Evolutionary conservation across 2,113 vertebrate genomes (phyloP).

Genomic region (Odontesthes bonariensis): DNA sequence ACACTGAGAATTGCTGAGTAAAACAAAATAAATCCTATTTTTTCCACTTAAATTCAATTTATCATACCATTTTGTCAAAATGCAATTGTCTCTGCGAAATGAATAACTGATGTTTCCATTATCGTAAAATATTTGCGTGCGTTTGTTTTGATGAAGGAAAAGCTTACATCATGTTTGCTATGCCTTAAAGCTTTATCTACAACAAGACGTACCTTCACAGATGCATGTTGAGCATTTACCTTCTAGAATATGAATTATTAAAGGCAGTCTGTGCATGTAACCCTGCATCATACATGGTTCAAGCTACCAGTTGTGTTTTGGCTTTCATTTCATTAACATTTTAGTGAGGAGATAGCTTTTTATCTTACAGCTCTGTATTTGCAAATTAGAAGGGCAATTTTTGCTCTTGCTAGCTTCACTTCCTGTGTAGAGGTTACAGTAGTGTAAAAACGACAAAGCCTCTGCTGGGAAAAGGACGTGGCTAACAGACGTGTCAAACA

Average conservation of each 20-base stretch:
- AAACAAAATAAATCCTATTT: background rate
- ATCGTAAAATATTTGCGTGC: background rate
- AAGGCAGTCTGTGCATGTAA: background rate
- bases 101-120: background rate
- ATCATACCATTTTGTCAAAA: background rate
- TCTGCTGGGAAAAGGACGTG: background rate
- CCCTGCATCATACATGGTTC: too few relatives aligned
- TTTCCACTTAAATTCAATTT: background rate
- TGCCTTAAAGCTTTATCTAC: background rate
- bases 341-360: too few relatives aligned
- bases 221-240: background rate
- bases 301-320: too few relatives aligned
- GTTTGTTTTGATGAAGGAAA: constrained; percentile 16
- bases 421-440: too few relatives aligned
- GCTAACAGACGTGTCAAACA: background rate
- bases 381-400: too few relatives aligned
- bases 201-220: background rate
- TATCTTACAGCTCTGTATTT: too few relatives aligned
- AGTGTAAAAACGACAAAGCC: too few relatives aligned
- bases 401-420: too few relatives aligned
- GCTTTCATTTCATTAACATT: too few relatives aligned
- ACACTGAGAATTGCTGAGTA: background rate
- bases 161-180: background rate
- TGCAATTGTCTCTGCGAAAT: background rate
- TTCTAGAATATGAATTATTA: background rate